Conservation (phyloP, 2,797 vertebrate genomes). For the Gymnoscopelus braueri region DNA sequence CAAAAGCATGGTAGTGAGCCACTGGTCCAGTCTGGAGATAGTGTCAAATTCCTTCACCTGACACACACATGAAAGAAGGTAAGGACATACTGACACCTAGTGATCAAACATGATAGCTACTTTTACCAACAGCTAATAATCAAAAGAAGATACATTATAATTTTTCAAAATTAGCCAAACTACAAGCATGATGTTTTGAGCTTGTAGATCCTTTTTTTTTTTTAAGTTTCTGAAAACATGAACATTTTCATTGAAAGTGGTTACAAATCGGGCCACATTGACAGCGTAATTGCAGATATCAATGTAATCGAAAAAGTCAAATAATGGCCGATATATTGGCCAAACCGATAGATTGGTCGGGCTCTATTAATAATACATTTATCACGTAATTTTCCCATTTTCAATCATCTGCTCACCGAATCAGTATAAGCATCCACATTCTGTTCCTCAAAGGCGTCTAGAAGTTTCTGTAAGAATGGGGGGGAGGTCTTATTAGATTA, state of each 20-base stretch:
- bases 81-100: not conserved
- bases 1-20: slow-evolving; percentile 95
- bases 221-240: too few relatives aligned
- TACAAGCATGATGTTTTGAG: too few relatives aligned
- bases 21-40: slow-evolving; percentile 93
- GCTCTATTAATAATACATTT: not conserved
- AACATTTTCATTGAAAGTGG: too few relatives aligned
- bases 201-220: too few relatives aligned
- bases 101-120: not conserved
- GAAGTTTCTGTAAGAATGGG: slow-evolving; percentile 83
- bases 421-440: slow-evolving; percentile 92
- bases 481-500: not conserved
- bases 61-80: not conserved
- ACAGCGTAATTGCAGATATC: too few relatives aligned
- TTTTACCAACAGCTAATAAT: too few relatives aligned
- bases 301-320: too few relatives aligned
- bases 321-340: too few relatives aligned
- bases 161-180: too few relatives aligned
- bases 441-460: slow-evolving; percentile 92
- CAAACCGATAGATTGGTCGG: not conserved
- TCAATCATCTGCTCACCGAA: slow-evolving; percentile 78
- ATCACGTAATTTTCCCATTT: not conserved
- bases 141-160: too few relatives aligned
- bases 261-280: too few relatives aligned
- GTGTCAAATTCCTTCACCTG: slow-evolving; percentile 89